Evolutionary conservation across 1,140 invertebrate genomes (phyloP).

Genomic region (Aricia agestis): DNA sequence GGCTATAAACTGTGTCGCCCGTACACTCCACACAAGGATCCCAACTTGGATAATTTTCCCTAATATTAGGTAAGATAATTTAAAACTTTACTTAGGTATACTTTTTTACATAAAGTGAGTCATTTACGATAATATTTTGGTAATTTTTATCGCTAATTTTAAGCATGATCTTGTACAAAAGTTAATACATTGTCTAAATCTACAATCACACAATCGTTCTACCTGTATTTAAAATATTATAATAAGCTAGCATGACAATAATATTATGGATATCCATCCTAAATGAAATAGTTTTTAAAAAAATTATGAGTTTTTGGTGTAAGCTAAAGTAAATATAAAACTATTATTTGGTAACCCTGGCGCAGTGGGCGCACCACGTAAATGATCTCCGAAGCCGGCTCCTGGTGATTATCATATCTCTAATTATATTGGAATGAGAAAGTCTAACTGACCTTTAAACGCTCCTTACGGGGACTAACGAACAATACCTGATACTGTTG

Average conservation of each 20-base stretch:
- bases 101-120: too few relatives aligned
- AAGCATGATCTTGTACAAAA: too few relatives aligned
- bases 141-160: too few relatives aligned
- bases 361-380: conserved; percentile 8
- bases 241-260: too few relatives aligned
- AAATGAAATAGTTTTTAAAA: too few relatives aligned
- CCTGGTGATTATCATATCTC: conserved; percentile 11
- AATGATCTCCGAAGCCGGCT: not conserved
- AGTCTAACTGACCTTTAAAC: conserved; percentile 8
- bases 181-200: too few relatives aligned
- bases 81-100: too few relatives aligned
- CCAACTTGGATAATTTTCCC: not conserved
- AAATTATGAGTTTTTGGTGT: too few relatives aligned
- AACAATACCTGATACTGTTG: not conserved
- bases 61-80: not conserved
- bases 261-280: too few relatives aligned
- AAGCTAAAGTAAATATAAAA: not conserved
- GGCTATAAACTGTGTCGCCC: conserved; percentile 37
- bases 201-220: too few relatives aligned
- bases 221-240: too few relatives aligned
- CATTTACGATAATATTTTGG: too few relatives aligned
- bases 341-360: not conserved
- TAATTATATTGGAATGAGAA: conserved; percentile 13
- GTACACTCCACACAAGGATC: not conserved
- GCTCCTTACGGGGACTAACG: not conserved